Evolutionary conservation across 2,888 invertebrate genomes (phyloP), one percentile per base, ranked within the genome.

Genomic region (Aproaerema taeniolella): DNA sequence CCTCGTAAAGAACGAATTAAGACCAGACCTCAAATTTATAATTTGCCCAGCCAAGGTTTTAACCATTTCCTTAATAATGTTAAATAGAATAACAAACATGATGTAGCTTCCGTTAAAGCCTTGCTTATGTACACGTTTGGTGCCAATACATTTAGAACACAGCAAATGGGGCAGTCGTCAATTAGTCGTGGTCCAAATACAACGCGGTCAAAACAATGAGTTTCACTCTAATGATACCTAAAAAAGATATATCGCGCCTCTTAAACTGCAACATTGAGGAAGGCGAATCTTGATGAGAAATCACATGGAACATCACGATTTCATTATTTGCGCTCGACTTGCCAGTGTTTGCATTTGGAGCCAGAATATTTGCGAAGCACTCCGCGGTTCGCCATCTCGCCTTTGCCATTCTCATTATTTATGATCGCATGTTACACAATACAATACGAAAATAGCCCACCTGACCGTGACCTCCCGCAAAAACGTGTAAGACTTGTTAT

Each of bases 291-390:
- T 36, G 42, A 32, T 46, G 42, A 49, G 51, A 48, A 51, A 49
- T 52, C 54, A 40, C 53, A 57, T 57, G 55, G 49, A 51, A 47
- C 47, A 51, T 57, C 53, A 55, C 53, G 53, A 55, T 50, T 53
- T 52, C 46, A 53, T 53, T 45, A 52, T 51, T 56, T 46, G 35
- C 41, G 39, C 36, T 43, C 36, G 28, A 32, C 41, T 25, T 53
- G 55, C 53, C 58, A 68, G 67, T 70, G 59, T 60, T 66, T 56
- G 52, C 47, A 41, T 52, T 51, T 49, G 55, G 49, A 59, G 55
- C 55, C 56, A 68, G 67, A 72, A 70, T 74, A 66, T 78, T 78
- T 71, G 68, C 66, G 49, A 52, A 64, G 52, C 73, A 62, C 75
- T 75, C 50, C 47, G 12, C 14, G n/a, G 9, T 0, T 20, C n/a